Evolutionary conservation across 2,113 vertebrate species (phyloP).

Genomic region (rat (Rattus norvegicus)): GRCr8 NC_086022.1:15094001-15094500

Average conservation of each 20-base stretch:
- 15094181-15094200: conserved; percentile 15
- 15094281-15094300: conserved; percentile 18
- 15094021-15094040: conserved; percentile 59
- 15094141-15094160: conserved; percentile 63
- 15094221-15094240: conserved; percentile 48
- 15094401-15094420: background rate
- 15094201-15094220: background rate
- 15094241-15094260: background rate
- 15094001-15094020: conserved; percentile 52
- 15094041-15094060: conserved; percentile 66
- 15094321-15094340: background rate
- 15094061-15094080: conserved; percentile 52
- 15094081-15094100: conserved; percentile 46
- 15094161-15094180: conserved; percentile 8
- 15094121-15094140: conserved; percentile 43
- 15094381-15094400: conserved; percentile 33
- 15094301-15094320: background rate
- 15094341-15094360: conserved; percentile 15
- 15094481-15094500: conserved; percentile 58
- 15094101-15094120: conserved; percentile 30
- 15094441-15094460: conserved; percentile 8
- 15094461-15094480: conserved; percentile 9
- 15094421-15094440: conserved; percentile 8
- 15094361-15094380: conserved; percentile 12
- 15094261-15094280: conserved; percentile 20